Base-by-base conservation (phyloP, 1,140 invertebrate species). In the Capitella teleta region DNA sequence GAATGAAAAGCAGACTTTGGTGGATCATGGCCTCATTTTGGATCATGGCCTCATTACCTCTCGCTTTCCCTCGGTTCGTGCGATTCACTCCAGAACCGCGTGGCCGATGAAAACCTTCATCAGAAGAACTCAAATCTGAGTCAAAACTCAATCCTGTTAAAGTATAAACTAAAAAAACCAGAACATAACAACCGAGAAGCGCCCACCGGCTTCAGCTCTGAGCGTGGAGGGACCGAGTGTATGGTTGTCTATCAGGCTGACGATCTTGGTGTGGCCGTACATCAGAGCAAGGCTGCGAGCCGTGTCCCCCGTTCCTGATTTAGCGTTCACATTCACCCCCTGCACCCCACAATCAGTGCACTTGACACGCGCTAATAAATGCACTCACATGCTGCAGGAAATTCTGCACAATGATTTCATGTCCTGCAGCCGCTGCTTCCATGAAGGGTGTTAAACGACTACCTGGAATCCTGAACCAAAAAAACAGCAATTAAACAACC, bases 361-460 rank as follows among this genome's bases (percentile, higher is more conserved):
- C 21, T 42, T 12, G 19, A 42, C 14, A 14, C 10, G 19, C 19
- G 10, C 40, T 42, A n/a, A 10, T 42, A 42, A 1, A 21, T 42
- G 40, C 1, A 42, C 66, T 63, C 57, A 73, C 74, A 57, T 73
- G 62, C 51, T 71, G 60, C 0, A 76, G 56, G 38, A 76, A 68
- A 12, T 64, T 55, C 46, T 70, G 66, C 1, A 75, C 62, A 42
- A 75, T 74, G 30, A 73, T 66, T 56, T 76, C 73, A 61, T 76
- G 72, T 0, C 73, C 73, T 28, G 69, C 72, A 2, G 63, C 56
- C 24, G 73, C 68, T 34, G 74, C 71, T 47, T 73, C 61, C 61
- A 75, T 70, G 46, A 74, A 67, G 5, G 74, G 73, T 12, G 74
- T 75, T 45, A n/a, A n/a, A n/a, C n/a, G n/a, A n/a, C n/a, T n/a